Evolutionary conservation across 2,888 invertebrate genomes (phyloP).

Genomic region (Trachelus stipa): DNA sequence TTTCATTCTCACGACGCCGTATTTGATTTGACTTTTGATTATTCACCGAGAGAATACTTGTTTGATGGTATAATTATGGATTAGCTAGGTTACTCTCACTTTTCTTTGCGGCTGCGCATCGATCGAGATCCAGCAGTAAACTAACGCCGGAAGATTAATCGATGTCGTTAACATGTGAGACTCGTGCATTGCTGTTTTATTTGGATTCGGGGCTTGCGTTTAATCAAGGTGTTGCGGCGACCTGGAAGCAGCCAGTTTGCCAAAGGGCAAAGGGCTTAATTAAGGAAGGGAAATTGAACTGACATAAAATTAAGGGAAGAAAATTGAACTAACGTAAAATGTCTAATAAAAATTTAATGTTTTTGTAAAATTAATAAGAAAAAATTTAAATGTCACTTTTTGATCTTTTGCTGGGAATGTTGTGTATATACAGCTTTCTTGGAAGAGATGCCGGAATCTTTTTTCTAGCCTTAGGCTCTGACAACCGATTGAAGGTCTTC

Average conservation of each 20-base stretch:
- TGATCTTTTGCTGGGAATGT: too few relatives aligned
- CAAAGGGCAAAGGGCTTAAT: not conserved
- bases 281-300: not conserved
- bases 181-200: conserved; percentile 39
- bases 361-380: not conserved
- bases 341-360: not conserved
- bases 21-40: not conserved
- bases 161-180: not conserved
- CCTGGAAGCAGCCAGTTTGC: conserved; percentile 6
- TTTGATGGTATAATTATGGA: not conserved
- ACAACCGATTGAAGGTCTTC: not conserved
- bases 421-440: not conserved
- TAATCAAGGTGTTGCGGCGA: conserved; percentile 35
- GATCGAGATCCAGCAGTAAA: not conserved
- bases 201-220: conserved; percentile 47
- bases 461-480: not conserved
- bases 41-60: not conserved
- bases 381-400: not conserved
- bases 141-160: not conserved
- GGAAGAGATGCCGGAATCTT: not conserved
- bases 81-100: not conserved
- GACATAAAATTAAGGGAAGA: not conserved
- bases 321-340: not conserved
- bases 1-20: not conserved
- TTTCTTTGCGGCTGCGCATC: not conserved